Evolutionary conservation across 1,140 invertebrate genomes (phyloP).

Genomic region (Tetramorium parvispinum): DNA sequence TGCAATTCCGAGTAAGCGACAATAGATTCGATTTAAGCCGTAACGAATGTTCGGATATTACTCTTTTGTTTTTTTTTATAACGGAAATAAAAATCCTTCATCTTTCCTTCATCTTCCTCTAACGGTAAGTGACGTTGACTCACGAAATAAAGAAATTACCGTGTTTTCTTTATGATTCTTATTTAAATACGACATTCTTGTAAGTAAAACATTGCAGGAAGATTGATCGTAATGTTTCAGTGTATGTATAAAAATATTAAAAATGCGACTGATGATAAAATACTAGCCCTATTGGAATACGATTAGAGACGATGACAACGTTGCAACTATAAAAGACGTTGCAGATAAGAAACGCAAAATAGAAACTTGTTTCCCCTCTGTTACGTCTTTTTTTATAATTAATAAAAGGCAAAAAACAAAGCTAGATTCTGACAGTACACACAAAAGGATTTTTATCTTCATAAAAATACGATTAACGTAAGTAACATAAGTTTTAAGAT

Average conservation of each 20-base stretch:
- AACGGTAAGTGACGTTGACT: constrained; percentile 1
- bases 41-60: neutral
- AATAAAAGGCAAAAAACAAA: neutral
- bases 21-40: neutral
- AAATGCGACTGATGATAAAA: neutral
- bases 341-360: neutral
- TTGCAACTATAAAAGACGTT: neutral
- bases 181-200: neutral
- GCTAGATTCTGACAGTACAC: neutral
- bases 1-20: neutral
- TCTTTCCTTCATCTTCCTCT: neutral
- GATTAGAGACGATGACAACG: neutral
- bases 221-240: no score
- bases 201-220: neutral
- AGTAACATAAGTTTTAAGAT: neutral
- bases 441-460: no score
- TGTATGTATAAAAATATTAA: no score
- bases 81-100: neutral
- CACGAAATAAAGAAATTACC: neutral
- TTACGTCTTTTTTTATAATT: neutral
- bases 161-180: neutral
- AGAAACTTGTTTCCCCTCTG: neutral
- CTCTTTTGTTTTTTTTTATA: neutral
- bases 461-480: neutral
- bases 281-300: neutral